Percentiles rank a stretch among this genome's conserved stretches.
Conservation (phyloP, 2,888 invertebrate genomes). For the Thelaira solivaga region DNA sequence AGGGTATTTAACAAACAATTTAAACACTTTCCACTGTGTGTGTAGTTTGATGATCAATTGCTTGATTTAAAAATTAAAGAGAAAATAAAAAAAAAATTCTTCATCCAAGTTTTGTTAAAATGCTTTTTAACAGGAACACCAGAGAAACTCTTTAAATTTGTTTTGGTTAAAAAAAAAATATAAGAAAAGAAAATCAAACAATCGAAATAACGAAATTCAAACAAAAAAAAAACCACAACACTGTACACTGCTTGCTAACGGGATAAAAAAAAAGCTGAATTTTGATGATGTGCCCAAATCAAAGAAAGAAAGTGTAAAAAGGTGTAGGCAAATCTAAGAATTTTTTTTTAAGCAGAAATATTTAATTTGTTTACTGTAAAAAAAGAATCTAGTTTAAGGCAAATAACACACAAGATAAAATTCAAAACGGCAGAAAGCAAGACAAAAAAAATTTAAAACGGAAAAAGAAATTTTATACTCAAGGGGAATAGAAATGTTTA, state of each 20-base stretch:
- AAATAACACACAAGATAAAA: conserved; percentile 14
- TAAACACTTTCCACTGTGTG: not conserved
- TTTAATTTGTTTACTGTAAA: conserved; percentile 32
- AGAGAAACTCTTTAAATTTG: conserved; percentile 17
- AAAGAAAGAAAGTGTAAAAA: conserved; percentile 46
- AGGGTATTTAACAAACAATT: not conserved
- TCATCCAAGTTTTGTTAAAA: not conserved
- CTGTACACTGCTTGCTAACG: too few species aligned
- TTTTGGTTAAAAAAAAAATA: not conserved
- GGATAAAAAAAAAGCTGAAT: not conserved
- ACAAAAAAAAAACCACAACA: conserved; percentile 23
- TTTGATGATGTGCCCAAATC: conserved; percentile 1
- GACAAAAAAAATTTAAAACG: not conserved
- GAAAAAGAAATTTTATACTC: conserved; percentile 49
- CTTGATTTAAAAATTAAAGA: not conserved
- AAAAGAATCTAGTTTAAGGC: conserved; percentile 19
- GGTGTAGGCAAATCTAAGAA: conserved; percentile 35
- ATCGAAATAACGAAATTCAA: conserved; percentile 50
- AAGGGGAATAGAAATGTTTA: conserved; percentile 43
- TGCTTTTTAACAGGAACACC: too few species aligned
- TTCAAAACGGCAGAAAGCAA: not conserved
- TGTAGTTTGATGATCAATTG: not conserved
- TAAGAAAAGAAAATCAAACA: not conserved
- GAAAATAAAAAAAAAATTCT: not conserved
- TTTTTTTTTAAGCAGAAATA: conserved; percentile 17